Evolutionary conservation across 2,888 invertebrate species (phyloP).

Genomic region (Microctonus aethiopoides): DNA sequence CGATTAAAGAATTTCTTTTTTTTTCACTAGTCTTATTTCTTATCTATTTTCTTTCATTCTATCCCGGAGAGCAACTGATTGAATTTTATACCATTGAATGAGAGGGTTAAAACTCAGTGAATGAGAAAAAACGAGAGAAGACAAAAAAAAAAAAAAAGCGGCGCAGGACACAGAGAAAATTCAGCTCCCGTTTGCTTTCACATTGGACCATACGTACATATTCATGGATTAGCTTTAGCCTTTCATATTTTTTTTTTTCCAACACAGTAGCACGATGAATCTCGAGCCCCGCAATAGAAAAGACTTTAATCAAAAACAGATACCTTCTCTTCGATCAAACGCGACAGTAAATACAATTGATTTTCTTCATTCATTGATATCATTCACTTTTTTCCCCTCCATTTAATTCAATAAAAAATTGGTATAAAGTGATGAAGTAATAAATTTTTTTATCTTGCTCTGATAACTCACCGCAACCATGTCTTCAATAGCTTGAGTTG

Average conservation of each 20-base stretch:
- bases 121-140: not conserved
- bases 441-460: not conserved
- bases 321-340: not conserved
- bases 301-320: constrained; percentile 5
- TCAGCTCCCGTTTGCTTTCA: not conserved
- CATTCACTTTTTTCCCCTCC: not conserved
- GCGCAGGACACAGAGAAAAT: not conserved
- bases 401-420: not conserved
- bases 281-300: not conserved
- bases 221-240: not conserved
- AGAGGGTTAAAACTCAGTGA: not conserved
- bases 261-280: not conserved
- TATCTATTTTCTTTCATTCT: not conserved
- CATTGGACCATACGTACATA: not conserved
- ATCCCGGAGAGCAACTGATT: constrained; percentile 11
- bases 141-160: not conserved
- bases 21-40: not conserved
- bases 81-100: constrained; percentile 15
- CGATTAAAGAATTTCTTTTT: constrained; percentile 10
- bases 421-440: not conserved
- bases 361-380: not conserved
- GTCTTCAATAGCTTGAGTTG: constrained; percentile 88
- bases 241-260: not conserved
- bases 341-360: not conserved
- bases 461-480: constrained; percentile 82